Percentiles rank a stretch among this genome's conserved stretches.
phyloP scores from a whole-genome alignment of 2,113 vertebrate genomes.

The Prochilodus magdalenae region DNA sequence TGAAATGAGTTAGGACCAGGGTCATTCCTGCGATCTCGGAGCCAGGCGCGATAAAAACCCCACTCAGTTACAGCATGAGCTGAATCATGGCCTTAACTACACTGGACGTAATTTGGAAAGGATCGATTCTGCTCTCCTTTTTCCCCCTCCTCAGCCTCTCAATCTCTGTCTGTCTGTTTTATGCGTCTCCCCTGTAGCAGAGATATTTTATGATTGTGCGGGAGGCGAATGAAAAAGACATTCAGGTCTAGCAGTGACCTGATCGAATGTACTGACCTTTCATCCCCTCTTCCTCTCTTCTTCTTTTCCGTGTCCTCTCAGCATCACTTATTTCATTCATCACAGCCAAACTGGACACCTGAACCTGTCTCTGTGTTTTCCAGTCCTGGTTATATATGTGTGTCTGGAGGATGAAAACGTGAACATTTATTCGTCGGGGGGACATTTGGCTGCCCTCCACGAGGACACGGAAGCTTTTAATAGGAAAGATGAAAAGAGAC shows the following conservation, averaged over 20 bases:
- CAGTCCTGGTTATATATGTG: neutral
- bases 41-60: neutral
- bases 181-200: slow-evolving; percentile 9
- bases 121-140: slow-evolving; percentile 11
- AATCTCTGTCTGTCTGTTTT: neutral
- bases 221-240: slow-evolving; percentile 48
- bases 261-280: slow-evolving; percentile 28
- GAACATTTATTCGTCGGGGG: neutral
- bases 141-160: neutral
- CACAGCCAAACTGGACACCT: slow-evolving; percentile 27
- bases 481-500: neutral
- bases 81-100: slow-evolving; percentile 13
- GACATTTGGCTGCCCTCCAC: too few relatives aligned
- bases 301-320: neutral
- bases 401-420: neutral
- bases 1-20: neutral
- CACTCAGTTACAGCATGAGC: neutral
- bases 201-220: slow-evolving; percentile 33
- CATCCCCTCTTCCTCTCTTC: slow-evolving; percentile 21
- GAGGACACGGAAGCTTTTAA: neutral
- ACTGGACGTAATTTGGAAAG: slow-evolving; percentile 1
- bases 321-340: slow-evolving; percentile 32
- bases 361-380: neutral
- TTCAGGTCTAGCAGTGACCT: slow-evolving; percentile 9
- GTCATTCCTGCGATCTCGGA: neutral